phyloP scores from a whole-genome alignment of 2,113 vertebrate species.

The Amphiprion percula region DNA sequence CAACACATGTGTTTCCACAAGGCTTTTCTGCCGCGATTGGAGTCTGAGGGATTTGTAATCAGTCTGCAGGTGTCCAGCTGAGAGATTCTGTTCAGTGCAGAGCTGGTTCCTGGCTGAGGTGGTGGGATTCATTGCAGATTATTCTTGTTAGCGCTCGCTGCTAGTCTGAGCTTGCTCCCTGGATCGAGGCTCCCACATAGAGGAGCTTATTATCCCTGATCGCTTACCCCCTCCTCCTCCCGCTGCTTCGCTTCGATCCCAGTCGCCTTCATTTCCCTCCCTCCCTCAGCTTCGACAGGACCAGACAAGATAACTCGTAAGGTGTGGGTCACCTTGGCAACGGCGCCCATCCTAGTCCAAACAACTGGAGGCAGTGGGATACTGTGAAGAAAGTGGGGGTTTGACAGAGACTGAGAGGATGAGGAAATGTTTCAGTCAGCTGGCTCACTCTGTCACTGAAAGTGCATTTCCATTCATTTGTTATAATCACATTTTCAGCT shows the following conservation, averaged over 20 bases:
- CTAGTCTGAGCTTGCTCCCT: slow-evolving; percentile 77
- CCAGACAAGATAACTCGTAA: slow-evolving; percentile 69
- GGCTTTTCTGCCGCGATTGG: not conserved
- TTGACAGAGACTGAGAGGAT: slow-evolving; percentile 14
- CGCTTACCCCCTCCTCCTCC: not conserved
- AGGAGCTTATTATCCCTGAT: slow-evolving; percentile 48
- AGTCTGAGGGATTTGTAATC: slow-evolving; percentile 33
- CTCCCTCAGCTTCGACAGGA: slow-evolving; percentile 66
- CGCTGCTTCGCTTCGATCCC: not conserved
- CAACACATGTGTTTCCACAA: slow-evolving; percentile 14
- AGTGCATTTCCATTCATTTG: not conserved
- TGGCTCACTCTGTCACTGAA: not conserved
- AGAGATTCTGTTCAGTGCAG: slow-evolving; percentile 4
- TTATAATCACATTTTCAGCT: too few relatives aligned
- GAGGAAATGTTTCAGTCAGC: slow-evolving; percentile 40
- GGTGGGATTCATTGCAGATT: slow-evolving; percentile 35
- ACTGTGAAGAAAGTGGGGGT: slow-evolving; percentile 13
- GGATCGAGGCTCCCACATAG: slow-evolving; percentile 42
- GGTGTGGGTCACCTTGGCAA: slow-evolving; percentile 76
- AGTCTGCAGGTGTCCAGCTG: slow-evolving; percentile 37
- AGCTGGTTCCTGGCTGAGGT: slow-evolving; percentile 12
- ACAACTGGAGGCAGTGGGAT: slow-evolving; percentile 72
- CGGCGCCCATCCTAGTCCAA: slow-evolving; percentile 63
- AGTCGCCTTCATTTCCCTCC: slow-evolving; percentile 21
- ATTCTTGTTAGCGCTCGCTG: slow-evolving; percentile 27